Evolutionary conservation across 2,113 vertebrate species (phyloP), one percentile per base, ranked within the genome.

Genomic region (Chionomys nivalis): DNA sequence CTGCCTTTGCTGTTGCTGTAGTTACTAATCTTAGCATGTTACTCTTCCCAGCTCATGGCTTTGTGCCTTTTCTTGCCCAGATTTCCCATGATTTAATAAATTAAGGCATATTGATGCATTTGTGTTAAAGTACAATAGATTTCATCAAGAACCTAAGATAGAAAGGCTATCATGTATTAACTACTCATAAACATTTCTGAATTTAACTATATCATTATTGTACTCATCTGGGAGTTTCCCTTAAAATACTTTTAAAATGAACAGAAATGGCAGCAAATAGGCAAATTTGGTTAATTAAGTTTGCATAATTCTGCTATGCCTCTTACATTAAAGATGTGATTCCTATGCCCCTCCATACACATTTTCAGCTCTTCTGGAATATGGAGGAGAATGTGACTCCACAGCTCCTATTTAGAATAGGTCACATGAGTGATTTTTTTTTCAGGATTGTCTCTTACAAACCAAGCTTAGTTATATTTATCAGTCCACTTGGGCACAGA

Each of bases 91-190:
- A 70, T 61, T 87, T 76, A 52, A 73, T 82, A 75, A 90, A 6
- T 61, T 5, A n/a, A n/a, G n/a, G 61, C 11, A 52, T n/a, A 75
- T 39, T n/a, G 77, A 24, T 21, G 33, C 26, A 92, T 76, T 82
- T 39, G 21, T 55, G 5, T 77, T 70, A 88, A 90, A 87, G 73
- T 70, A 82, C 76, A 65, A 10, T 63, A 77, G 33, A 24, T 31
- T 90, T 82, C 86, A 66, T 68, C 21, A 91, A 44, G 49, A 81
- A 77, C 75, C 76, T 87, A 73, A 90, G 65, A 31, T 68, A 82
- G 44, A 75, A 87, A 90, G 19, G 28, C 26, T 17, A 16, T 76
- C 31, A 12, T 52, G 9, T 87, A 24, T 75, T 86, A 4, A 11
- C 77, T 73, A n/a, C 31, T 61, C 91, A 58, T 75, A 24, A 76